These are phyloP conservation scores for Epizoanthus stellaris DNA, from an alignment of 92 coral and sea anemone genomes.

Conservation along the genomic window DNA sequence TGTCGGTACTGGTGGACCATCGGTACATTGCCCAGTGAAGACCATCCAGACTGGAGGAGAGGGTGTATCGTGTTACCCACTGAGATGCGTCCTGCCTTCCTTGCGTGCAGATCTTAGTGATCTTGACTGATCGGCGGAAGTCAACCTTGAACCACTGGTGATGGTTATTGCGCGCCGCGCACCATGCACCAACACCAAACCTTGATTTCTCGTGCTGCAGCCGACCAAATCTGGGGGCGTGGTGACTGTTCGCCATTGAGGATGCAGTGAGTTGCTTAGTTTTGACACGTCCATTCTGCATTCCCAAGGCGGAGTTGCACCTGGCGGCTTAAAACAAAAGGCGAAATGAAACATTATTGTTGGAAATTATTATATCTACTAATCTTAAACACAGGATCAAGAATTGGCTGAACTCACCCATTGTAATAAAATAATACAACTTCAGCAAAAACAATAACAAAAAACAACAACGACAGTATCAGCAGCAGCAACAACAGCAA, in stretches of 20 bases:
- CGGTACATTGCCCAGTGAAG: constrained; percentile 48
- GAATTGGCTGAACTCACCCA: too few species aligned
- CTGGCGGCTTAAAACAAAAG: constrained; percentile 13
- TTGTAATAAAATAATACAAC: too few species aligned
- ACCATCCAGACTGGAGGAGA: constrained; percentile 53
- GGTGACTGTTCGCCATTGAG: constrained; percentile 4
- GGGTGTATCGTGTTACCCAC: constrained; percentile 42
- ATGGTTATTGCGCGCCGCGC: constrained; percentile 40
- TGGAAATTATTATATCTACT: not conserved
- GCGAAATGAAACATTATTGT: not conserved
- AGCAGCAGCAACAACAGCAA: too few species aligned
- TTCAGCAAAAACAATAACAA: too few species aligned
- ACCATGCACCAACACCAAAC: constrained; percentile 49
- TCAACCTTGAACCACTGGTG: constrained; percentile 51
- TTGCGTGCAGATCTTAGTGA: constrained; percentile 50
- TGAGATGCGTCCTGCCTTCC: constrained; percentile 39
- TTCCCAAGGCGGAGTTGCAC: constrained; percentile 33
- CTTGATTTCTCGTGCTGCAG: constrained; percentile 21
- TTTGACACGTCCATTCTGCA: constrained; percentile 30
- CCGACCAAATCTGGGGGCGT: constrained; percentile 14
- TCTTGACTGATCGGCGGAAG: constrained; percentile 27
- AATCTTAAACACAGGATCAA: too few species aligned
- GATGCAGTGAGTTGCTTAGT: constrained; percentile 33
- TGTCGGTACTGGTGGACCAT: constrained; percentile 28
- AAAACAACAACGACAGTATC: too few species aligned